Evolutionary conservation across 1,140 invertebrate genomes (phyloP).

Genomic region (Temnothorax longispinosus): DNA sequence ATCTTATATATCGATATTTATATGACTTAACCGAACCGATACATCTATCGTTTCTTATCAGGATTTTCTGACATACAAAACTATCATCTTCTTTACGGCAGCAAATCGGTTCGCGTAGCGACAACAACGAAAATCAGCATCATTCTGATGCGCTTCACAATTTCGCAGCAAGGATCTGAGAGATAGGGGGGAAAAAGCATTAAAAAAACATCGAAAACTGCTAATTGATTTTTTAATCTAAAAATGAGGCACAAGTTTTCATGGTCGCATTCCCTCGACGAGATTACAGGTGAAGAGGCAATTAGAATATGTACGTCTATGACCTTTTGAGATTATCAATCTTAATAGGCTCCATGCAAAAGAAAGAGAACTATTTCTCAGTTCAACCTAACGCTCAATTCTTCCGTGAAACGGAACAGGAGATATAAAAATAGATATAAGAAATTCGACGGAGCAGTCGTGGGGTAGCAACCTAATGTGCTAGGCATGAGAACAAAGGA

Average conservation of each 20-base stretch:
- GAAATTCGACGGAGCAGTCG: neutral
- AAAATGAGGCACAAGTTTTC: neutral
- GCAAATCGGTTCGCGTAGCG: neutral
- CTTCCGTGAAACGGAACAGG: neutral
- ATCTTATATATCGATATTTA: too few species aligned
- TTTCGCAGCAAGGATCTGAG: neutral
- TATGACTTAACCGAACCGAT: too few species aligned
- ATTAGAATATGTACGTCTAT: neutral
- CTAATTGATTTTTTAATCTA: neutral
- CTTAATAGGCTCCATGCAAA: neutral
- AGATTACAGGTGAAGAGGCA: neutral
- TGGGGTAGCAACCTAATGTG: too few species aligned
- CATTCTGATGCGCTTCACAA: neutral
- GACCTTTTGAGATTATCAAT: neutral
- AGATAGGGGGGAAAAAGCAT: neutral
- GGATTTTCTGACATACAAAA: too few species aligned
- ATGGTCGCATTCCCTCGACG: neutral
- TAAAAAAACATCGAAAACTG: neutral
- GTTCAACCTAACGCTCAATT: neutral
- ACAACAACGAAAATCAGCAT: neutral
- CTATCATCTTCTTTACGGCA: too few species aligned
- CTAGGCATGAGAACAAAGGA: too few species aligned
- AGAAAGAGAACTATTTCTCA: neutral
- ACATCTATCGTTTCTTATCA: too few species aligned
- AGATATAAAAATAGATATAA: neutral